phyloP scores from a whole-genome alignment of 1,140 invertebrate genomes.

The Colletes latitarsis region DNA sequence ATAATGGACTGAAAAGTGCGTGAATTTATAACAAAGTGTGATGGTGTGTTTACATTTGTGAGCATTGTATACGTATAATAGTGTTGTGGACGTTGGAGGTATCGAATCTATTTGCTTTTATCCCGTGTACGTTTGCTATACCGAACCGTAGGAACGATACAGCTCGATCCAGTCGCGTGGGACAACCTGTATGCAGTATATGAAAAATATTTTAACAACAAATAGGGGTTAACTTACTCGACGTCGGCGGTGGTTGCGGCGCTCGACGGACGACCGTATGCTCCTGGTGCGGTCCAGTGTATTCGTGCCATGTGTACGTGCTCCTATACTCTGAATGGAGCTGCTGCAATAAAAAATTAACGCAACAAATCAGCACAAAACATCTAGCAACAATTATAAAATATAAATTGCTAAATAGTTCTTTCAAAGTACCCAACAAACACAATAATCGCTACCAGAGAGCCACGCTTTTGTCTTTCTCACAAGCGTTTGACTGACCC shows the following conservation, averaged over 20 bases:
- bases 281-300: constrained; percentile 86
- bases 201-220: background rate
- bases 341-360: constrained; percentile 83
- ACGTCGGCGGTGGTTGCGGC: constrained; percentile 83
- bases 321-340: constrained; percentile 95
- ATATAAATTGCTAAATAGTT: no score
- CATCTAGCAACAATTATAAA: background rate
- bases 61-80: no score
- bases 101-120: background rate
- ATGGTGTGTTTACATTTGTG: no score
- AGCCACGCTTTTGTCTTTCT: no score
- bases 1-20: no score
- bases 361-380: background rate
- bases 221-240: constrained; percentile 75
- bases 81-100: no score
- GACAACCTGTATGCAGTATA: background rate
- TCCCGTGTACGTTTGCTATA: background rate
- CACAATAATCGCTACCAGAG: no score
- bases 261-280: constrained; percentile 84
- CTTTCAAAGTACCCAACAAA: no score
- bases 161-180: background rate
- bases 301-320: constrained; percentile 96
- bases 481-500: no score
- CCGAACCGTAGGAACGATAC: background rate
- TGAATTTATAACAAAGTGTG: no score